These are phyloP conservation scores for Rhopalosiphum maidis DNA, from an alignment of 1,140 invertebrate genomes.

Conservation along the genomic window DNA sequence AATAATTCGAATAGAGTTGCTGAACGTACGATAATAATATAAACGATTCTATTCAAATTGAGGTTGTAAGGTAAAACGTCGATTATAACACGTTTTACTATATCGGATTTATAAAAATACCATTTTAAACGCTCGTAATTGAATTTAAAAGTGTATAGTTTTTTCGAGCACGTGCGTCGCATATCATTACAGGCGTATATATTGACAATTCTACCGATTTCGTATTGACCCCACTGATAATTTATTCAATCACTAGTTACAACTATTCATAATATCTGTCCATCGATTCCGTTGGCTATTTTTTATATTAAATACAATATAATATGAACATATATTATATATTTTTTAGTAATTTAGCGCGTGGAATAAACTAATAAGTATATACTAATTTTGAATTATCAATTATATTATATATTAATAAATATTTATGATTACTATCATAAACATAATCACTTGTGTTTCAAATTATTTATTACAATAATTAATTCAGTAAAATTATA, in stretches of 20 bases:
- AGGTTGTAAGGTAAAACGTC: neutral
- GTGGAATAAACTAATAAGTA: no score
- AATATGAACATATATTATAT: no score
- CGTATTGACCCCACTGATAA: no score
- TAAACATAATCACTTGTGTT: neutral
- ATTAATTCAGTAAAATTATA: neutral
- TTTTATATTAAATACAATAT: no score
- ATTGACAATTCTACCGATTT: neutral
- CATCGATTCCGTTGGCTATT: neutral
- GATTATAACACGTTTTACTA: neutral
- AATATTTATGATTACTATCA: neutral
- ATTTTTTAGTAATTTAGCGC: no score
- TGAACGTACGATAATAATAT: neutral
- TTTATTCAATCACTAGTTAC: no score
- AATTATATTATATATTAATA: no score
- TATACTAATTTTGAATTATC: no score
- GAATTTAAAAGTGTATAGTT: neutral
- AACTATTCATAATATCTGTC: no score
- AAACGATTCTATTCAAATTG: neutral
- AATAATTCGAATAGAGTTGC: neutral
- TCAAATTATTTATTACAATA: neutral
- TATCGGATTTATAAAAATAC: neutral
- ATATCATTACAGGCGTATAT: neutral
- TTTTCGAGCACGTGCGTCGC: neutral
- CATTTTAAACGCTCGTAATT: neutral